A percentile compares a stretch with the other conserved stretches of the same genome.
Conservation (phyloP, 2,113 vertebrate genomes). For the Galemys pyrenaicus region DNA sequence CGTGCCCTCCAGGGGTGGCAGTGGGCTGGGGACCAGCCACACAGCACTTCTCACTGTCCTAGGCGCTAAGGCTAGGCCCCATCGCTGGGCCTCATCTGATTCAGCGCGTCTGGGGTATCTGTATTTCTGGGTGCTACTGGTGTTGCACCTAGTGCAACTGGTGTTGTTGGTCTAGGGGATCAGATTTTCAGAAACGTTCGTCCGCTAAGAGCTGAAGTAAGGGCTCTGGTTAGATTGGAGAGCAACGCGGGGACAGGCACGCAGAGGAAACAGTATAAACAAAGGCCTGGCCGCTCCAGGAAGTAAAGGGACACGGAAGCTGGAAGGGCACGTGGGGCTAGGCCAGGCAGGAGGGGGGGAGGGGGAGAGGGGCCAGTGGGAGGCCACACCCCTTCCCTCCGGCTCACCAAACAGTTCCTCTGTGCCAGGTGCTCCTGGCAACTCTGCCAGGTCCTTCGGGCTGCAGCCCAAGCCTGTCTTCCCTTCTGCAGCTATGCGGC, state of each 20-base stretch:
- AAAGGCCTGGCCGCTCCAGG: slow-evolving; percentile 43
- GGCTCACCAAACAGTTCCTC: slow-evolving; percentile 24
- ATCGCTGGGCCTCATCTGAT: neutral
- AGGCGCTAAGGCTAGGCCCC: too few relatives aligned
- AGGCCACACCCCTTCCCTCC: slow-evolving; percentile 49
- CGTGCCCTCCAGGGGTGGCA: neutral
- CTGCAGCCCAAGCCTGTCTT: neutral
- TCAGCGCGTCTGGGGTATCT: neutral
- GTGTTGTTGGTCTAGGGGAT: neutral
- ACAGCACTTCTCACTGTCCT: neutral
- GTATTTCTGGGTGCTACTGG: neutral
- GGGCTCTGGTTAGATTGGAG: neutral
- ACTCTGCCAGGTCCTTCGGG: slow-evolving; percentile 14
- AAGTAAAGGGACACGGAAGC: neutral
- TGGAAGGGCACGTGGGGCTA: neutral
- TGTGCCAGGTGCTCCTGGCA: slow-evolving; percentile 33
- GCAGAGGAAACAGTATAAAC: neutral
- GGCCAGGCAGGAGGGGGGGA: neutral
- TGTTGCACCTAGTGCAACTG: neutral
- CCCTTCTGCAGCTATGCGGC: neutral
- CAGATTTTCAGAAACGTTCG: neutral
- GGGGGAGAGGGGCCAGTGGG: neutral
- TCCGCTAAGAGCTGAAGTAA: neutral
- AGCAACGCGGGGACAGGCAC: neutral
- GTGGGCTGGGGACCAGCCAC: neutral